Percentiles rank a stretch among this genome's conserved stretches.
Conservation (phyloP, 2,113 vertebrate species). For the Boulengerochromis microlepis region DNA sequence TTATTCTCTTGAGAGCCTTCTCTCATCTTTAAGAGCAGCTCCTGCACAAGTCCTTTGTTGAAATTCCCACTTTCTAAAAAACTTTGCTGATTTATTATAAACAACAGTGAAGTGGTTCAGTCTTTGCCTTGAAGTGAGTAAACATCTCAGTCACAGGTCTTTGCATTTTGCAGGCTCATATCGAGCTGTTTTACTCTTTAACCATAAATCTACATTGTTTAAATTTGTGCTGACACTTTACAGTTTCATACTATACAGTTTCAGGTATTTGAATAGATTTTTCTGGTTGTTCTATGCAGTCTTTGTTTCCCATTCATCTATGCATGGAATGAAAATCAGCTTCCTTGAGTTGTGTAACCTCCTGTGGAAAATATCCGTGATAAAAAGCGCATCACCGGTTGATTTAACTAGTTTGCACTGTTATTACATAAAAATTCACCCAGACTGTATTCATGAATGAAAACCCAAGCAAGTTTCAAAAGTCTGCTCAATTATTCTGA, state of each 20-base stretch:
- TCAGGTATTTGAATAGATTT: not conserved
- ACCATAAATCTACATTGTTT: not conserved
- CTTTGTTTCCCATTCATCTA: not conserved
- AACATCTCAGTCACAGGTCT: not conserved
- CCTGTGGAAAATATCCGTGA: not conserved
- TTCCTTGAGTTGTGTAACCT: not conserved
- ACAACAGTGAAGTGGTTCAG: not conserved
- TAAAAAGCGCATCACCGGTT: not conserved
- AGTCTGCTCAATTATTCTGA: not conserved
- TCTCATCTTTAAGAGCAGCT: not conserved
- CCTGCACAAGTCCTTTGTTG: not conserved
- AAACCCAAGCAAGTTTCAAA: not conserved
- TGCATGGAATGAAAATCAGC: not conserved
- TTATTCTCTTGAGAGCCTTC: slow-evolving; percentile 10
- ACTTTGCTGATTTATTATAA: slow-evolving; percentile 7
- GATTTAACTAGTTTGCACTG: not conserved
- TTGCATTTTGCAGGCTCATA: not conserved
- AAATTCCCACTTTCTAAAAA: not conserved
- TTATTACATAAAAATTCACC: not conserved
- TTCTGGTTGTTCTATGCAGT: not conserved
- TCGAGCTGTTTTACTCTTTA: not conserved
- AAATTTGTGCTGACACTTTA: not conserved
- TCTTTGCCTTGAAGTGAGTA: not conserved
- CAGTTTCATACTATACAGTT: not conserved
- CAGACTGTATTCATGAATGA: not conserved